phyloP scores from a whole-genome alignment of 2,888 invertebrate species.

The Zygogramma bicolorata region DNA sequence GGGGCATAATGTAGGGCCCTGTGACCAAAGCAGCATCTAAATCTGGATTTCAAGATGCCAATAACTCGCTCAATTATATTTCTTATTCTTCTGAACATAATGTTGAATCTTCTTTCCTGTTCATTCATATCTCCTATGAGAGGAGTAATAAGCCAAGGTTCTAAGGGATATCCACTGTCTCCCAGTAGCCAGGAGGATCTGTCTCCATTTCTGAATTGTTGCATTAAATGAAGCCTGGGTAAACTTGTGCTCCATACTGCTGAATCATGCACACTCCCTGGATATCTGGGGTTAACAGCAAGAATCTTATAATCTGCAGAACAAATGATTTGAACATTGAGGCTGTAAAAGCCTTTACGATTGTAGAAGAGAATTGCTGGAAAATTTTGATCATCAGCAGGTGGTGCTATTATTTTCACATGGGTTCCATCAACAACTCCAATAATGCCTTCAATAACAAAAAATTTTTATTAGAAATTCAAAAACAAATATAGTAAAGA shows the following conservation, averaged over 20 bases:
- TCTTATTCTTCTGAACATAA: not conserved
- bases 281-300: too few relatives aligned
- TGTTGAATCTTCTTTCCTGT: not conserved
- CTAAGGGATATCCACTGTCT: not conserved
- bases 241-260: not conserved
- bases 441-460: not conserved
- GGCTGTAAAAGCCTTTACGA: too few relatives aligned
- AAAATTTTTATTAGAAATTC: not conserved
- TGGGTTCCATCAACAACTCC: not conserved
- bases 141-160: not conserved
- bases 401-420: not conserved
- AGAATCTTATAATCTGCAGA: too few relatives aligned
- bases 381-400: not conserved
- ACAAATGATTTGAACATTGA: too few relatives aligned
- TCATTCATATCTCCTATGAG: not conserved
- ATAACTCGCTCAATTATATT: not conserved
- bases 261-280: not conserved
- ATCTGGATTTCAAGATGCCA: constrained; percentile 27
- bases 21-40: constrained; percentile 22
- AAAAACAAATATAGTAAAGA: not conserved
- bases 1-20: constrained; percentile 25
- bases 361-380: not conserved
- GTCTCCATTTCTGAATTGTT: not conserved
- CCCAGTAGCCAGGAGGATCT: not conserved
- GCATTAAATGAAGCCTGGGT: not conserved